phyloP scores from a whole-genome alignment of 2,113 vertebrate genomes.

The Archocentrus centrarchus region DNA sequence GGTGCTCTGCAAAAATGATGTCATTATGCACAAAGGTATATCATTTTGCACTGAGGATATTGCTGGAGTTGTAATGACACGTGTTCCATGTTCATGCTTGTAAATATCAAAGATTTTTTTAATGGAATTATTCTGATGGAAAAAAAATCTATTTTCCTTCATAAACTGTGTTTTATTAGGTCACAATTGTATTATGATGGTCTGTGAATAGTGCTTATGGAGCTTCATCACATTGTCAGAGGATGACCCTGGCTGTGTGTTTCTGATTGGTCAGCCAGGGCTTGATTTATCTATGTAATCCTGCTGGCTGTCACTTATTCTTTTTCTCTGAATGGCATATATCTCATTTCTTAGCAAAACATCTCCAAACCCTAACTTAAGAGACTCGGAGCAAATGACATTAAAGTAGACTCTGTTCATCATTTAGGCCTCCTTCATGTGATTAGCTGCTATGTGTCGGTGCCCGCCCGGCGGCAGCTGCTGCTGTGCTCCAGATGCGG shows the following conservation, averaged over 20 bases:
- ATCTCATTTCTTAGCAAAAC: slow-evolving; percentile 43
- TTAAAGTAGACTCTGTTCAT: slow-evolving; percentile 64
- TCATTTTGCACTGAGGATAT: background rate
- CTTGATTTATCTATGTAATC: slow-evolving; percentile 33
- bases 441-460: slow-evolving; percentile 59
- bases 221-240: slow-evolving; percentile 12
- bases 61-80: slow-evolving; percentile 1
- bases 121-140: background rate
- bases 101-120: background rate
- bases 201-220: slow-evolving; percentile 5
- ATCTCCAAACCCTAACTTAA: slow-evolving; percentile 43
- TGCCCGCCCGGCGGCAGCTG: slow-evolving; percentile 45
- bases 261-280: slow-evolving; percentile 1
- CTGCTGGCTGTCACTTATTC: slow-evolving; percentile 32
- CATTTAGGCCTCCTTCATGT: slow-evolving; percentile 64
- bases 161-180: background rate
- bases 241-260: background rate
- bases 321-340: slow-evolving; percentile 46
- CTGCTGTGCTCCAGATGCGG: slow-evolving; percentile 75
- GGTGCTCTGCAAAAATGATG: background rate
- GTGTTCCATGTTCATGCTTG: background rate
- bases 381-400: slow-evolving; percentile 42
- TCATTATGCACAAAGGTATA: background rate
- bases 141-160: background rate
- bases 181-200: slow-evolving; percentile 2